Evolutionary conservation across 2,888 invertebrate genomes (phyloP).

Genomic region (Xestia xanthographa): DNA sequence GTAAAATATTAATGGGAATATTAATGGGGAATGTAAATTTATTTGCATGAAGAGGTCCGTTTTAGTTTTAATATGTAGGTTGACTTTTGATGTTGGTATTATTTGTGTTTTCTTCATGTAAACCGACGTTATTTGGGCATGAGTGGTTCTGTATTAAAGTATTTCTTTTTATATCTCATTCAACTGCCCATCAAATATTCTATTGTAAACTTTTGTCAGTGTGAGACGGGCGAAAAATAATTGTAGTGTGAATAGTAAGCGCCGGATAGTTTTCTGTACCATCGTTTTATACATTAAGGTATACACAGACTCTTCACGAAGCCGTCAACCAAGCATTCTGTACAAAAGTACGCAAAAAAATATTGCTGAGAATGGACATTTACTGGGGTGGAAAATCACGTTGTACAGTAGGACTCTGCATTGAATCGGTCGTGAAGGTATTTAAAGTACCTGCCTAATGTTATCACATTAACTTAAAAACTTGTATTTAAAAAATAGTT

Average conservation of each 20-base stretch:
- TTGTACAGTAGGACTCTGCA: too few relatives aligned
- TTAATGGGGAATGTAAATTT: too few relatives aligned
- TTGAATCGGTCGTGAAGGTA: too few relatives aligned
- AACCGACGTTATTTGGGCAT: constrained; percentile 33
- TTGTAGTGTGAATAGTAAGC: background rate
- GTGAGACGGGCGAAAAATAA: background rate
- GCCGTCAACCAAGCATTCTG: too few relatives aligned
- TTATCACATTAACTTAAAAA: too few relatives aligned
- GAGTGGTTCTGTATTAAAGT: constrained; percentile 3
- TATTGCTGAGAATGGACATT: too few relatives aligned
- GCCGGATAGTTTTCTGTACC: background rate
- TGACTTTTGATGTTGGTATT: constrained; percentile 19
- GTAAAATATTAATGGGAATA: too few relatives aligned
- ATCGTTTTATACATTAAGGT: background rate
- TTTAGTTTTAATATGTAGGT: constrained; percentile 60
- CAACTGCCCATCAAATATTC: constrained; percentile 7
- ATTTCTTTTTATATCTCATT: constrained; percentile 7
- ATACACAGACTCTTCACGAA: too few relatives aligned
- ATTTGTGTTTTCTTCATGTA: background rate
- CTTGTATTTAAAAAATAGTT: too few relatives aligned
- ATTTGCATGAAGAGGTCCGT: constrained; percentile 54
- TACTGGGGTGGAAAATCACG: too few relatives aligned
- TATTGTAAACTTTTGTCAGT: background rate
- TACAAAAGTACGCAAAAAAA: too few relatives aligned
- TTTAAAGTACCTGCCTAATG: too few relatives aligned